Percentiles rank a stretch among this genome's conserved stretches.
Evolutionary conservation across 2,888 invertebrate species (phyloP).

Genomic region (Orchesellides sinensis): DNA sequence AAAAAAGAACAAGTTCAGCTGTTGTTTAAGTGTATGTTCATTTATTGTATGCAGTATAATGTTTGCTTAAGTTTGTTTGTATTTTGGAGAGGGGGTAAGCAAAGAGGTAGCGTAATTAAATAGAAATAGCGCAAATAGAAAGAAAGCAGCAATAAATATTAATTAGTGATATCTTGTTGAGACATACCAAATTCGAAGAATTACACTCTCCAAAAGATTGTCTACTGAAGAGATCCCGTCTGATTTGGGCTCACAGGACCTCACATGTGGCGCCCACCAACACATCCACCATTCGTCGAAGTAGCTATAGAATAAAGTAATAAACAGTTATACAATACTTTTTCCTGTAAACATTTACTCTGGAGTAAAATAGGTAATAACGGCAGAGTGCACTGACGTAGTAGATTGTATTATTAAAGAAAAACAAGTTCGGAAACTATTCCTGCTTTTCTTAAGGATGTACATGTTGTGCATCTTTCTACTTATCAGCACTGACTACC

Average conservation of each 20-base stretch:
- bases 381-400: no score
- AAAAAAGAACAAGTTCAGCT: conserved; percentile 7
- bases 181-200: conserved; percentile 79
- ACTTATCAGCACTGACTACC: no score
- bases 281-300: conserved; percentile 81
- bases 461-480: no score
- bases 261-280: conserved; percentile 79
- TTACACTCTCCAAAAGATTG: conserved; percentile 80
- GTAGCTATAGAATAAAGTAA: no score
- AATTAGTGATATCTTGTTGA: conserved; percentile 26
- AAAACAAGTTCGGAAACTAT: no score
- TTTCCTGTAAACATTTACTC: no score
- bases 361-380: no score
- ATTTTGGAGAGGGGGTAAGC: not conserved
- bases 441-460: no score
- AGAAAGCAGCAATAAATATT: conserved; percentile 42
- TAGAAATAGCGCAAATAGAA: not conserved
- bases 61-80: not conserved
- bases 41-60: not conserved
- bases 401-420: no score
- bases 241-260: conserved; percentile 81
- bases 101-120: no score
- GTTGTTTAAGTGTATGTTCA: not conserved
- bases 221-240: conserved; percentile 81
- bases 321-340: not conserved